phyloP scores from a whole-genome alignment of 2,797 vertebrate species.

The Triplophysa yarkandensis region DNA sequence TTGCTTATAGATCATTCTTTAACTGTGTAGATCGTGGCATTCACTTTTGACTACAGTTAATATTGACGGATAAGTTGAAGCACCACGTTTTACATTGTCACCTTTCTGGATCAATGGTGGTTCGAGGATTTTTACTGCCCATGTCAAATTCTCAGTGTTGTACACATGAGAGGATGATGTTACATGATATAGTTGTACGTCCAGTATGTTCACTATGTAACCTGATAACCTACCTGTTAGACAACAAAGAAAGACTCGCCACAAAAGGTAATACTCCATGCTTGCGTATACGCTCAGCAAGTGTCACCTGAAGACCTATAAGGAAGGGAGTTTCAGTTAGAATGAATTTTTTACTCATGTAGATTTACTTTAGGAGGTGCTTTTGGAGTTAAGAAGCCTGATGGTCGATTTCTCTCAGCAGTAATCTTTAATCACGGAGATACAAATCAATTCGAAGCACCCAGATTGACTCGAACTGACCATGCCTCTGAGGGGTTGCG shows the following conservation, averaged over 20 bases:
- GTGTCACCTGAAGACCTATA: constrained; percentile 4
- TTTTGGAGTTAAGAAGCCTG: constrained; percentile 51
- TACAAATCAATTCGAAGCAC: constrained; percentile 66
- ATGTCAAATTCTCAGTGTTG: constrained; percentile 42
- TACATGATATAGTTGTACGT: constrained; percentile 62
- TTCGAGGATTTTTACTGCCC: constrained; percentile 61
- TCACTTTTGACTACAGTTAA: neutral
- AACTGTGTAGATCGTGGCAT: constrained; percentile 36
- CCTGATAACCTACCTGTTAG: constrained; percentile 56
- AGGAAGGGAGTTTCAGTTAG: neutral
- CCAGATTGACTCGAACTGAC: constrained; percentile 31
- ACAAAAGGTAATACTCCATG: constrained; percentile 36
- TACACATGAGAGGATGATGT: constrained; percentile 46
- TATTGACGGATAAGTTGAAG: constrained; percentile 27
- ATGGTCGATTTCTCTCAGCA: constrained; percentile 61
- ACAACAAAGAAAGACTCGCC: constrained; percentile 54
- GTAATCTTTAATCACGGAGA: constrained; percentile 64
- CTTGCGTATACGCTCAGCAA: neutral
- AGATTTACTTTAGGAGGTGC: constrained; percentile 45
- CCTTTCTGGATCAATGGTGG: constrained; percentile 53
- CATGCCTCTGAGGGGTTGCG: constrained; percentile 41
- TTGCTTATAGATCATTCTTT: constrained; percentile 42
- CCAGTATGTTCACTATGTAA: constrained; percentile 58
- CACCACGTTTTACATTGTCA: constrained; percentile 51
- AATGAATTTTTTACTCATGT: neutral